Base-by-base conservation (phyloP, 2,113 vertebrate genomes). In the Otolemur garnettii region DNA sequence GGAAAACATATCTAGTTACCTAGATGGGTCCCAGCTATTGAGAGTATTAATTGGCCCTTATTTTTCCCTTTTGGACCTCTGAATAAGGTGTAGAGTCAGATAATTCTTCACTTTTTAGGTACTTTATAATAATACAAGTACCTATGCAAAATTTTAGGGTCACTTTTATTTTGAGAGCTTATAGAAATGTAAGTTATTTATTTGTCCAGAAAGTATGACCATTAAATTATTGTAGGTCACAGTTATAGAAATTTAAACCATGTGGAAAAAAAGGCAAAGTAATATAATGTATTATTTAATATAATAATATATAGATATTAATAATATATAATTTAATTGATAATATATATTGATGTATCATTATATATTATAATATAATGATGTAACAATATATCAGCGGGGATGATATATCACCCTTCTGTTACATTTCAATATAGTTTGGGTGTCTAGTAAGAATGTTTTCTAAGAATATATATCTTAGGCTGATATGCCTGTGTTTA, bases 201-300 rank as follows among this genome's bases (percentile, higher is more conserved):
- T 57, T 88, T 88, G 14, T 85, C 50, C 64, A 68, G 38, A 94
- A 89, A 53, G 35, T 84, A 45, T 91, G 45, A 24, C 55, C 14
- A 87, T 75, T 72, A 78, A 30, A 68, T 30, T 62, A 53, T 66
- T 86, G 30, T 94, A 55, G 14, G 35, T 72, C 92, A 77, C 19
- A 82, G 53, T 80, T 95, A 87, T 71, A 87, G 81, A 96, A 62
- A 57, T 69, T 38, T 87, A 80, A 85, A 78, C 62, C 9, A 42
- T 50, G 17, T 9, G 15, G 15, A 80, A 11, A 96, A 9, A 90
- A 83, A 88, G 62, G 18, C 24, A 50, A 50, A 50, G 10, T 50
- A 50, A 50, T 50, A 50, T 50, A 50, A 50, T 50, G 10, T 50
- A 50, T 45, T 45, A 45, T 50, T 50, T 50, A 50, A 50, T 50